These are phyloP conservation scores for Peromyscus nudipes DNA, from an alignment of 2,797 vertebrate genomes.

Conservation along the genomic window DNA sequence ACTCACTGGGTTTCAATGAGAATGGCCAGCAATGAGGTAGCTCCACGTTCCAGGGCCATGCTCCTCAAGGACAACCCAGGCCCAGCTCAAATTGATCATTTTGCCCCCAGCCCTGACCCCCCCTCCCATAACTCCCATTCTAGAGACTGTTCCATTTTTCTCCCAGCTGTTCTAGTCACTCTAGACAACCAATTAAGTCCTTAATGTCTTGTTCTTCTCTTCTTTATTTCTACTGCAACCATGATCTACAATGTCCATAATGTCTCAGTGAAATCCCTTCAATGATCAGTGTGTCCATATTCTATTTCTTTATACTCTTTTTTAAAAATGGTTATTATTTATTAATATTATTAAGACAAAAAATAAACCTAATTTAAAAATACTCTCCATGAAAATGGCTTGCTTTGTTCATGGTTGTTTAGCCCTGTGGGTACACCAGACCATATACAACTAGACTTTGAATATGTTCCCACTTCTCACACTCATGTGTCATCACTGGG, in stretches of 20 bases:
- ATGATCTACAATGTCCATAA: background rate
- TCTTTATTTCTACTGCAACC: background rate
- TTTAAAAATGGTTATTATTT: slow-evolving; percentile 13
- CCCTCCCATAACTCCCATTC: background rate
- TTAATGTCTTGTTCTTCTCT: too few relatives aligned
- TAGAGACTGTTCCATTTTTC: background rate
- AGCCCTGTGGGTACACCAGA: background rate
- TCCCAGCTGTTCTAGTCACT: background rate
- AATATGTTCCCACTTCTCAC: background rate
- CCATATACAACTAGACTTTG: background rate
- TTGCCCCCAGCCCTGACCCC: background rate
- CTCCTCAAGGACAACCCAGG: background rate
- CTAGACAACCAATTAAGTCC: background rate
- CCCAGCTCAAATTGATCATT: background rate
- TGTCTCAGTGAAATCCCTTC: background rate
- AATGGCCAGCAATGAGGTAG: background rate
- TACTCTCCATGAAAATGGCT: background rate
- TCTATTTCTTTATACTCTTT: background rate
- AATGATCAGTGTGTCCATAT: background rate
- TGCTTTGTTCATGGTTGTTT: background rate
- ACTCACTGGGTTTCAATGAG: background rate
- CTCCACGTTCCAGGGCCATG: background rate
- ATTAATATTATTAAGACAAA: background rate
- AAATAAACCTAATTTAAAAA: background rate
- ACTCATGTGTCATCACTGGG: fast-evolving